A percentile compares a stretch with the other conserved stretches of the same genome.
phyloP scores from a whole-genome alignment of 2,113 vertebrate genomes.

The Clarias batrachus region DNA sequence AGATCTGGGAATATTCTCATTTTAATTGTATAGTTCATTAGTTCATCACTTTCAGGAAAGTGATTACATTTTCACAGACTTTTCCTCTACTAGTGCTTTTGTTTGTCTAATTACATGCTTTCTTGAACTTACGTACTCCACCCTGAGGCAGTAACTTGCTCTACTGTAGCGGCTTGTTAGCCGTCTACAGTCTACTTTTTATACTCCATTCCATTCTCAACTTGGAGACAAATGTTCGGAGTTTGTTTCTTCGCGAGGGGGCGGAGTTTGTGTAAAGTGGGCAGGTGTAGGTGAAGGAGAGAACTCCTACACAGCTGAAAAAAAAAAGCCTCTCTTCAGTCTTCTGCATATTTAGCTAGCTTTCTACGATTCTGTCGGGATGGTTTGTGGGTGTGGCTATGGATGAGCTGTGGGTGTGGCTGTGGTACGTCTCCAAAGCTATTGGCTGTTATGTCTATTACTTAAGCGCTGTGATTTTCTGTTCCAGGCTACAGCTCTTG shows the following conservation, averaged over 20 bases:
- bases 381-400: neutral
- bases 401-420: neutral
- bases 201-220: neutral
- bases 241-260: neutral
- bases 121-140: neutral
- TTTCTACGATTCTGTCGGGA: neutral
- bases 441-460: neutral
- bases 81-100: neutral
- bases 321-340: neutral
- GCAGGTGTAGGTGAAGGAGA: neutral
- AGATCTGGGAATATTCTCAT: neutral
- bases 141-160: neutral
- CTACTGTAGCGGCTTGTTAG: neutral
- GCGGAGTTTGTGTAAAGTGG: neutral
- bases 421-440: neutral
- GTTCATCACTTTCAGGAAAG: neutral
- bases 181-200: neutral
- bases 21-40: neutral
- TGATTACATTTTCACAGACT: neutral
- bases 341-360: neutral
- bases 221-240: neutral
- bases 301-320: neutral
- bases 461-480: neutral
- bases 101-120: neutral
- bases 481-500: neutral